Conservation (phyloP, 2,888 invertebrate species). For the Nipponacmea schrenckii region DNA sequence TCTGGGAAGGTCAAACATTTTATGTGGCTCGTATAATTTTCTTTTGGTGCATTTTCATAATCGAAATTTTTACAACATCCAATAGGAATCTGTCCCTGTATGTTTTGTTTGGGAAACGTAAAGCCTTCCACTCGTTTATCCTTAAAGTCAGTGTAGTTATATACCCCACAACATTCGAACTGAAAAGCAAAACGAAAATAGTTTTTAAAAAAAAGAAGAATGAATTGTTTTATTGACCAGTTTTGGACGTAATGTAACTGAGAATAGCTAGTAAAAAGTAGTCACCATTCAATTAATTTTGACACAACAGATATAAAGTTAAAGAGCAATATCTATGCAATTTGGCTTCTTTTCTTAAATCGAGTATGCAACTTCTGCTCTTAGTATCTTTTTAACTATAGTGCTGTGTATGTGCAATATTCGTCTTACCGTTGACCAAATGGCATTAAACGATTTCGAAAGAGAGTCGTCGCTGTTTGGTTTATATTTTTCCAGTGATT, state of each 20-base stretch:
- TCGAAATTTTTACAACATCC: background rate
- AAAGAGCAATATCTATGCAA: no score
- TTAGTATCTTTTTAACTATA: no score
- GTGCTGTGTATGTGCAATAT: no score
- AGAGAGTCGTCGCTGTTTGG: background rate
- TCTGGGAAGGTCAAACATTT: background rate
- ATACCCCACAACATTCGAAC: conserved; percentile 13
- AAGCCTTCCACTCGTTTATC: background rate
- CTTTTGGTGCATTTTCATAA: background rate
- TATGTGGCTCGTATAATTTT: background rate
- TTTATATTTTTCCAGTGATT: conserved; percentile 10
- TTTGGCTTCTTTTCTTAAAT: no score
- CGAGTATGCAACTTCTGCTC: no score
- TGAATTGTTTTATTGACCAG: no score
- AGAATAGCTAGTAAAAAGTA: no score
- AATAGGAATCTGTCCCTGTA: background rate
- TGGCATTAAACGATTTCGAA: conserved; percentile 12
- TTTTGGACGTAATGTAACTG: no score
- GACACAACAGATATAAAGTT: no score
- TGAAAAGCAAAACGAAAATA: background rate
- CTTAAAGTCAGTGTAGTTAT: conserved; percentile 10
- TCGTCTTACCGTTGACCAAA: conserved; percentile 11
- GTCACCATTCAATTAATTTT: no score
- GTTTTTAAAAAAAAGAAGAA: no score
- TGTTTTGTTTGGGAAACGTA: background rate